Evolutionary conservation across 1,140 invertebrate genomes (phyloP).

Genomic region (Chironomus striatipennis): DNA sequence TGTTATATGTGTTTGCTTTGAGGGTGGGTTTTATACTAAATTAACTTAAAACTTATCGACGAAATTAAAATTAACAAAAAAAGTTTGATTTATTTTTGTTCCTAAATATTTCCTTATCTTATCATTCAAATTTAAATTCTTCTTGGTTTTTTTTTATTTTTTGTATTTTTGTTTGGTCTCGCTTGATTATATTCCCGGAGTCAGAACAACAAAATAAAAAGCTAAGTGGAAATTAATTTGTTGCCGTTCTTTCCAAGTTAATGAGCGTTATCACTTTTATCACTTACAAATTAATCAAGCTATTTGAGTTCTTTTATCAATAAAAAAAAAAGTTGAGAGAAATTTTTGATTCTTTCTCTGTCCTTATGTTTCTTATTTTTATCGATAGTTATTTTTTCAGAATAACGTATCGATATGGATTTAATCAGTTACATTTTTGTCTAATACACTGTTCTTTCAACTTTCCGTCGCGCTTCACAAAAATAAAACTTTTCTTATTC

Average conservation of each 20-base stretch:
- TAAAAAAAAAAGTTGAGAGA: too few relatives aligned
- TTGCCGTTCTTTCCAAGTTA: too few relatives aligned
- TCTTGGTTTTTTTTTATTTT: neutral
- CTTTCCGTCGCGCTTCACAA: too few relatives aligned
- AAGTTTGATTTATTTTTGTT: neutral
- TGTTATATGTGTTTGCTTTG: neutral
- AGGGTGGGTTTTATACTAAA: neutral
- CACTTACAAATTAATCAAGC: too few relatives aligned
- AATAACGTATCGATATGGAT: neutral
- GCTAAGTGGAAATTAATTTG: too few relatives aligned
- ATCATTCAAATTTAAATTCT: neutral
- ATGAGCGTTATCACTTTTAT: too few relatives aligned
- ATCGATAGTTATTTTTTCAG: constrained; percentile 8
- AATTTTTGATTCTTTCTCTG: too few relatives aligned
- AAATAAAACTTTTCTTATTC: neutral
- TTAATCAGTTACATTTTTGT: constrained; percentile 1
- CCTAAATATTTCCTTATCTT: neutral
- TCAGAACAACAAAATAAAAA: too few relatives aligned
- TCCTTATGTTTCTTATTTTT: neutral
- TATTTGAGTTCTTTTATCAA: too few relatives aligned
- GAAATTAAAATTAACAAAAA: neutral
- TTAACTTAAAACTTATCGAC: neutral
- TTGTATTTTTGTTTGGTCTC: too few relatives aligned
- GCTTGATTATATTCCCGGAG: too few relatives aligned
- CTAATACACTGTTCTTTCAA: neutral